Evolutionary conservation across 1,140 invertebrate genomes (phyloP), one percentile per base, ranked within the genome.

Genomic region (Drosophila oshimai): DNA sequence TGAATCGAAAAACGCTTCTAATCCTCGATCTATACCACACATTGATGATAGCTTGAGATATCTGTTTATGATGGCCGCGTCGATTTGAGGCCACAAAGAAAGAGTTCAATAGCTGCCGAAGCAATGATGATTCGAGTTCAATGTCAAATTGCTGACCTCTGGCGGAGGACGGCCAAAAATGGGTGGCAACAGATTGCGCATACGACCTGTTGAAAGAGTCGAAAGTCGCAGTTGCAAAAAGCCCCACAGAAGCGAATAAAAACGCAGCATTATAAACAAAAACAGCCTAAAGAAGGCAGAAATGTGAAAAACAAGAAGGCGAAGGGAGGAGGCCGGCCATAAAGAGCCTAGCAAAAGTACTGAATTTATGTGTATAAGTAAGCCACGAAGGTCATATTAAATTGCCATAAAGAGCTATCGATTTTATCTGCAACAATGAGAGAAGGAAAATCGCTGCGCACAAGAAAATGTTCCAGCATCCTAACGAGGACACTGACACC

Each of bases 321-420:
- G 15, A 29, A 33, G 29, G 51, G 20, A 1, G 58, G 37, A 18
- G 47, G 34, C 28, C 22, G 61, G 46, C 61, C 57, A 71, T 49
- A 73, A 78, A 89, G 68, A 74, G 50, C 47, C 53, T 55, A 72
- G 58, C 45, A 47, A 44, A 64, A 64, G 65, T 74, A 70, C 44
- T 50, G 53, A 77, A 72, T 62, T 44, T 76, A 64, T 77, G 42
- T 69, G 53, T 44, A 71, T 72, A 87, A 83, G 78, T 90, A 74
- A 79, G 89, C 89, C 80, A 89, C 86, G 89, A 90, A 90, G 89
- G 89, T 90, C 89, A 90, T 89, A 90, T 90, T 90, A 90, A 90
- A 90, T 90, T 90, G 89, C 89, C 77, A 90, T 90, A 90, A 90
- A 90, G 88, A 74, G 73, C 71, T 89, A 90, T 90, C 80, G 89